A percentile compares a stretch with the other conserved stretches of the same genome.
These are phyloP conservation scores for Eilema caniola DNA, from an alignment of 2,888 invertebrate species.

Conservation along the genomic window DNA sequence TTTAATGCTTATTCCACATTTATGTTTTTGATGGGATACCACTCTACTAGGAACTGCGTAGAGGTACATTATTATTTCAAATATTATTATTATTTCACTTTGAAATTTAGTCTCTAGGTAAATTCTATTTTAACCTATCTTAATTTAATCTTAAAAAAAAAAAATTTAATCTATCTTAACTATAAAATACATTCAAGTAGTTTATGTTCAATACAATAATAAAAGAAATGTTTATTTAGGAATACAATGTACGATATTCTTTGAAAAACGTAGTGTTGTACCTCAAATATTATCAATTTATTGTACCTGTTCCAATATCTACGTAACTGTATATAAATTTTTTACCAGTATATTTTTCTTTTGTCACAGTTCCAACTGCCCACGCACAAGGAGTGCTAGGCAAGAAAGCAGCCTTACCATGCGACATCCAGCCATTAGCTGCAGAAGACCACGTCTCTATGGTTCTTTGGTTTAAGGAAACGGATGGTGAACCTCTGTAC, in stretches of 20 bases:
- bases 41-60: no score
- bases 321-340: no score
- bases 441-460: constrained; percentile 93
- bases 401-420: constrained; percentile 94
- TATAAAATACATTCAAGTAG: not conserved
- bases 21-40: no score
- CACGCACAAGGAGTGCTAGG: constrained; percentile 93
- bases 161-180: not conserved
- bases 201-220: no score
- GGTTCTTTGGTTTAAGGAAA: constrained; percentile 96
- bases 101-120: not conserved
- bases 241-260: no score
- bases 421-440: constrained; percentile 93
- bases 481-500: constrained; percentile 93
- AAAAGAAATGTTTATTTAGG: no score
- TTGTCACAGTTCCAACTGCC: constrained; percentile 90
- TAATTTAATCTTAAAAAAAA: no score
- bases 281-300: no score
- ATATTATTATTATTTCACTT: not conserved
- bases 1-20: no score
- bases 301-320: not conserved
- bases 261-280: not conserved
- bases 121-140: no score
- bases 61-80: no score
- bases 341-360: constrained; percentile 3